Conservation (phyloP, 2,888 invertebrate species). For the Calliopum simillimum region DNA sequence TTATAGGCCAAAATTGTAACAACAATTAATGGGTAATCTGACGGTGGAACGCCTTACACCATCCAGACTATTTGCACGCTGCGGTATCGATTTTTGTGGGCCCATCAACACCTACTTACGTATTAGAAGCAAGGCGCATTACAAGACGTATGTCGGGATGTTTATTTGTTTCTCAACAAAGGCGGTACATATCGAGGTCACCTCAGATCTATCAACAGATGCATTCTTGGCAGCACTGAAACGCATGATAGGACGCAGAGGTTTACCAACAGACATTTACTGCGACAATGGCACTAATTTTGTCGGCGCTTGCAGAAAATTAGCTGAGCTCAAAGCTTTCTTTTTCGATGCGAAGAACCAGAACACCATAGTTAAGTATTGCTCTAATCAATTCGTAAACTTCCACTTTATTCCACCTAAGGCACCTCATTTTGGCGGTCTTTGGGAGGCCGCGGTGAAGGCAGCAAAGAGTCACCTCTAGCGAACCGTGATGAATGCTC, state of each 20-base stretch:
- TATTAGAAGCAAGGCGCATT: conserved; percentile 29
- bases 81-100: conserved; percentile 37
- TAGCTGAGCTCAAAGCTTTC: conserved; percentile 32
- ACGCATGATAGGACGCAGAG: conserved; percentile 29
- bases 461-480: conserved; percentile 37
- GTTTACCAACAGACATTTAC: conserved; percentile 27
- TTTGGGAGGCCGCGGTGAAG: conserved; percentile 38
- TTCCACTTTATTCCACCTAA: conserved; percentile 40
- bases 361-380: conserved; percentile 23
- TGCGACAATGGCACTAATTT: conserved; percentile 40
- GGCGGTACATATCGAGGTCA: conserved; percentile 40
- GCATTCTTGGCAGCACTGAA: conserved; percentile 39
- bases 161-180: conserved; percentile 37
- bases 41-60: conserved; percentile 32
- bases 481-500: conserved; percentile 34
- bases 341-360: conserved; percentile 16
- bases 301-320: conserved; percentile 26
- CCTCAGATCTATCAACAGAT: conserved; percentile 37
- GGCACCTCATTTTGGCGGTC: conserved; percentile 43
- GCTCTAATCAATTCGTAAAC: conserved; percentile 22
- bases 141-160: conserved; percentile 30
- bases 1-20: conserved; percentile 36
- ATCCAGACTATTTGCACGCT: conserved; percentile 34
- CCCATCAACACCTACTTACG: conserved; percentile 34
- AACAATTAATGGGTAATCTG: conserved; percentile 39